Percentiles rank a stretch among this genome's conserved stretches.
These are phyloP conservation scores for Poecilus cupreus DNA, from an alignment of 2,888 invertebrate species.

Conservation along the genomic window DNA sequence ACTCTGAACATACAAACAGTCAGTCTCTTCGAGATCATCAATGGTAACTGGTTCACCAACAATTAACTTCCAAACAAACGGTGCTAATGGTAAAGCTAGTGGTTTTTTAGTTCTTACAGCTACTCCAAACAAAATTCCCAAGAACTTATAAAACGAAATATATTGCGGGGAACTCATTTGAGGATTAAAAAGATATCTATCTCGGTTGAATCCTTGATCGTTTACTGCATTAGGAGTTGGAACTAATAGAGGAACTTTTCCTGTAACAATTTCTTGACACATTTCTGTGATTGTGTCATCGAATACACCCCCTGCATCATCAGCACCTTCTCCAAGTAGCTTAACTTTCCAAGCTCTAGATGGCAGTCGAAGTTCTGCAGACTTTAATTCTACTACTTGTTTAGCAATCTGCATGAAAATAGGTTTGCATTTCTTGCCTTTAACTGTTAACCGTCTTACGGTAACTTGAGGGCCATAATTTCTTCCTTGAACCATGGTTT, in stretches of 20 bases:
- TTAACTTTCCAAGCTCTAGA: constrained; percentile 81
- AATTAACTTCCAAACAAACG: constrained; percentile 78
- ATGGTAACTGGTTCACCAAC: constrained; percentile 76
- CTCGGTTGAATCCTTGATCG: constrained; percentile 78
- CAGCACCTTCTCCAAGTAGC: constrained; percentile 80
- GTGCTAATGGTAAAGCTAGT: constrained; percentile 78
- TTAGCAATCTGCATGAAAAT: constrained; percentile 79
- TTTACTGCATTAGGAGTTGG: constrained; percentile 79
- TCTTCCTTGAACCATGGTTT: constrained; percentile 80
- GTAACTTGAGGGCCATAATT: constrained; percentile 81
- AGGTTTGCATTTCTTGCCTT: constrained; percentile 75
- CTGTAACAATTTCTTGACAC: constrained; percentile 78
- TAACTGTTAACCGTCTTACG: constrained; percentile 77
- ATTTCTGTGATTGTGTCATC: constrained; percentile 82
- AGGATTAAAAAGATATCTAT: constrained; percentile 78
- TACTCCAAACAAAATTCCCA: constrained; percentile 78
- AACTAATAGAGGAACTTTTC: constrained; percentile 76
- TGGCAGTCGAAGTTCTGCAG: constrained; percentile 77
- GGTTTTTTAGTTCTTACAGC: constrained; percentile 81
- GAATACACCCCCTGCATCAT: constrained; percentile 82
- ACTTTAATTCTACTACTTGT: constrained; percentile 77
- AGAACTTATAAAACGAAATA: constrained; percentile 77
- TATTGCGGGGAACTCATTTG: constrained; percentile 75
- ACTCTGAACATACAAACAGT: constrained; percentile 76
- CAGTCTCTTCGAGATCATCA: constrained; percentile 79